Conservation (phyloP, 2,797 vertebrate species). For the Salmo trutta region DNA sequence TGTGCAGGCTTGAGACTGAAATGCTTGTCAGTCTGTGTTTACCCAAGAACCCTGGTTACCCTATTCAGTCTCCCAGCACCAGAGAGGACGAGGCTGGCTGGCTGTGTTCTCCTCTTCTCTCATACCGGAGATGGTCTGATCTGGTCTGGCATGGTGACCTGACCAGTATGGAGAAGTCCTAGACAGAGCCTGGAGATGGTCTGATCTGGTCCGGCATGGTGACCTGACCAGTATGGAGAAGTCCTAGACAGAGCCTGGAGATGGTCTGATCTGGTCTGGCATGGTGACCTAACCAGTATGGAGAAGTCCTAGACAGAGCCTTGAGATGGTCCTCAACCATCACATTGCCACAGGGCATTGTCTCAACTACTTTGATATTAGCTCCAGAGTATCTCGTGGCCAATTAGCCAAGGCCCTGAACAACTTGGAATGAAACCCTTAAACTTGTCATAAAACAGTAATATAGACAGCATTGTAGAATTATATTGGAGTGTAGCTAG, state of each 20-base stretch:
- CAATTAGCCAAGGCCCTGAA: no score
- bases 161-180: no score
- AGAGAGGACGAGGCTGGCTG: slow-evolving; percentile 19
- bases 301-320: no score
- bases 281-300: no score
- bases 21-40: slow-evolving; percentile 55
- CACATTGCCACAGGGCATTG: background rate
- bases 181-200: no score
- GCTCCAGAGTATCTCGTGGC: no score
- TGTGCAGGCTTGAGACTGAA: slow-evolving; percentile 37
- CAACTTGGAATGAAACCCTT: no score
- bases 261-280: background rate
- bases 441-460: no score
- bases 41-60: slow-evolving; percentile 29
- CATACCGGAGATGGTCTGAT: background rate
- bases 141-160: slow-evolving; percentile 26
- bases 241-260: slow-evolving; percentile 27
- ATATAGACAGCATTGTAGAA: background rate
- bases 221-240: slow-evolving; percentile 32
- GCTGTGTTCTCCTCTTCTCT: slow-evolving; percentile 40
- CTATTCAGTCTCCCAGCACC: background rate
- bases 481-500: background rate
- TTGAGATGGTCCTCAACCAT: slow-evolving; percentile 8
- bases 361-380: background rate
- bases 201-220: slow-evolving; percentile 17